A percentile compares a stretch with the other conserved stretches of the same genome.
These are phyloP conservation scores for Drosophila neotestacea DNA, from an alignment of 2,888 invertebrate species.

Conservation along the genomic window DNA sequence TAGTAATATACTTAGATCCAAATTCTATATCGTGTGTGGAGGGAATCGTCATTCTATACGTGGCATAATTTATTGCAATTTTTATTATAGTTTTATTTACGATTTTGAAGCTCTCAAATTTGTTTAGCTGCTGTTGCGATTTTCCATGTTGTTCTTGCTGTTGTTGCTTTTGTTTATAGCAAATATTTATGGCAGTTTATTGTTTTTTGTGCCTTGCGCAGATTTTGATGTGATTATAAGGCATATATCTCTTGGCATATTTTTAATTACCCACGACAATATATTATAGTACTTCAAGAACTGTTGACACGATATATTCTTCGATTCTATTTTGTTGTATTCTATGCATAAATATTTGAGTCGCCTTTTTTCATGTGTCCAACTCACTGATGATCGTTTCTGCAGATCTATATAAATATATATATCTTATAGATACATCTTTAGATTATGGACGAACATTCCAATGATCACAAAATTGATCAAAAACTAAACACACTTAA, in stretches of 20 bases:
- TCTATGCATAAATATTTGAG: conserved; percentile 24
- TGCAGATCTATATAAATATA: not conserved
- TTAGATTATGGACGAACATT: conserved; percentile 4
- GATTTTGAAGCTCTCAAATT: conserved; percentile 67
- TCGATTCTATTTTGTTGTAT: not conserved
- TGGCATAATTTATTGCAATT: conserved; percentile 70
- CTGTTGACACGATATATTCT: conserved; percentile 28
- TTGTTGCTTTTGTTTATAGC: conserved; percentile 42
- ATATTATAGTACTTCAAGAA: conserved; percentile 40
- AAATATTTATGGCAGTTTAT: conserved; percentile 60
- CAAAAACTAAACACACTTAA: not conserved
- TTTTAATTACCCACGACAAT: conserved; percentile 30
- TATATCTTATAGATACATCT: not conserved
- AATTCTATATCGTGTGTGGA: conserved; percentile 3
- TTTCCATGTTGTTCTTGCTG: conserved; percentile 35
- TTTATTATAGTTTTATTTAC: conserved; percentile 76
- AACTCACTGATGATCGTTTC: not conserved
- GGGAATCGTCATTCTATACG: conserved; percentile 60
- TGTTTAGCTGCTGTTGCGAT: conserved; percentile 50
- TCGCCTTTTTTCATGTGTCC: conserved; percentile 13
- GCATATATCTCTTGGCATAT: conserved; percentile 48
- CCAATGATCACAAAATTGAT: conserved; percentile 1
- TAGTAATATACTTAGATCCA: conserved; percentile 16
- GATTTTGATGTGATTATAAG: conserved; percentile 50
- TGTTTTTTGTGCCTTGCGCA: conserved; percentile 41